These are phyloP conservation scores for Trachelus stipa DNA, from an alignment of 2,888 invertebrate species.

Conservation along the genomic window DNA sequence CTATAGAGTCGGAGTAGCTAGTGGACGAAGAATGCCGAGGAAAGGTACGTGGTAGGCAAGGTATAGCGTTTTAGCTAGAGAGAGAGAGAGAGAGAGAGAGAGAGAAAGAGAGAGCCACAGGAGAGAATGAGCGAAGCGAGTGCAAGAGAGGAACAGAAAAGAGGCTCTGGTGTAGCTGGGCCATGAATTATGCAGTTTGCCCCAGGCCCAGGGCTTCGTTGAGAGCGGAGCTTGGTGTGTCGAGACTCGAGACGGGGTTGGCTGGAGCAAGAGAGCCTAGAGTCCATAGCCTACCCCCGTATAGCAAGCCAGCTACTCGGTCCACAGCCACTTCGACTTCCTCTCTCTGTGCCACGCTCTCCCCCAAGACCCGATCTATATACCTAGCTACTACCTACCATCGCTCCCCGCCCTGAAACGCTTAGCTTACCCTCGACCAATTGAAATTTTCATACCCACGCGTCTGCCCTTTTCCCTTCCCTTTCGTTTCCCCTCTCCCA, in stretches of 20 bases:
- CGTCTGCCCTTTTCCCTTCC: constrained; percentile 35
- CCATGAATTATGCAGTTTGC: constrained; percentile 65
- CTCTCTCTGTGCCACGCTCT: constrained; percentile 7
- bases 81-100: constrained; percentile 31
- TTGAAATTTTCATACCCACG: constrained; percentile 61
- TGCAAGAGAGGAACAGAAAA: constrained; percentile 22
- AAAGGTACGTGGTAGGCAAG: not conserved
- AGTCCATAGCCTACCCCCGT: constrained; percentile 20
- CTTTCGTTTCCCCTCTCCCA: not conserved
- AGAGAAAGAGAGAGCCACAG: constrained; percentile 25
- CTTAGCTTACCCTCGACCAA: constrained; percentile 31
- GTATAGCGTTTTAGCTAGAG: constrained; percentile 24
- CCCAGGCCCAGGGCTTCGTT: constrained; percentile 51
- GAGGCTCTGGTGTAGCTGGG: constrained; percentile 47
- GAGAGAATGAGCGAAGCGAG: constrained; percentile 24
- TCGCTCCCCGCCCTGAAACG: not conserved
- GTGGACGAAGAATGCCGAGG: constrained; percentile 21
- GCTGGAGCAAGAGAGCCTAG: constrained; percentile 13
- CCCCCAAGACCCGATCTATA: not conserved
- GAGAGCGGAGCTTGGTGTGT: not conserved
- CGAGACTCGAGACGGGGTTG: not conserved
- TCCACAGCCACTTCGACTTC: constrained; percentile 44
- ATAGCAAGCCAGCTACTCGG: constrained; percentile 15
- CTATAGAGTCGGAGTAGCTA: constrained; percentile 28
- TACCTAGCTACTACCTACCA: not conserved